Percentiles rank a stretch among this genome's conserved stretches.
Conservation (phyloP, 2,888 invertebrate species). For the Gryllus longicercus region DNA sequence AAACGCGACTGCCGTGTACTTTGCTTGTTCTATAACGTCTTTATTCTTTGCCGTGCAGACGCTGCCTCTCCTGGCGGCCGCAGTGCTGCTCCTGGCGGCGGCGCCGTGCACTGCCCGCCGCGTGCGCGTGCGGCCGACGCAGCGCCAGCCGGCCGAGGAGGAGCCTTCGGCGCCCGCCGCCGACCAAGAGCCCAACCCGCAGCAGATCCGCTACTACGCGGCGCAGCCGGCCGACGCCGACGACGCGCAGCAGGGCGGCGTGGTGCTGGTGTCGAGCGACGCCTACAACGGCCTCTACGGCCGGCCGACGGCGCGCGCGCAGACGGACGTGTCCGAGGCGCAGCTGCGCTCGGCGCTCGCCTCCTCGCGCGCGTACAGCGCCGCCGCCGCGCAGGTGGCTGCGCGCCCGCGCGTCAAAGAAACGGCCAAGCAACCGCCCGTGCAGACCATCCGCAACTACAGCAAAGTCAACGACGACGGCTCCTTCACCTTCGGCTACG, state of each 20-base stretch:
- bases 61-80: conserved; percentile 17
- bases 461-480: conserved; percentile 81
- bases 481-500: conserved; percentile 80
- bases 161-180: conserved; percentile 52
- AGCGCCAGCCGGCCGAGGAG: conserved; percentile 48
- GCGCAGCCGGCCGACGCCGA: conserved; percentile 44
- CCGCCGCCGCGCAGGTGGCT: conserved; percentile 42
- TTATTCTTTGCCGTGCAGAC: not conserved
- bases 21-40: too few species aligned
- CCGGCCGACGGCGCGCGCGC: conserved; percentile 44
- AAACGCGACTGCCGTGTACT: too few species aligned
- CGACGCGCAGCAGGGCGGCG: conserved; percentile 40
- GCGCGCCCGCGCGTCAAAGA: conserved; percentile 54
- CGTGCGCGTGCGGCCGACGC: conserved; percentile 25
- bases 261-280: conserved; percentile 49
- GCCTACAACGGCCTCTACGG: conserved; percentile 52
- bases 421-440: conserved; percentile 63
- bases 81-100: conserved; percentile 22
- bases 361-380: conserved; percentile 29
- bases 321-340: conserved; percentile 30
- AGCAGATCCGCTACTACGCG: conserved; percentile 47
- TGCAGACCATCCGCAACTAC: conserved; percentile 79
- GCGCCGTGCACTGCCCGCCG: not conserved
- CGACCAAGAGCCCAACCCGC: conserved; percentile 47
- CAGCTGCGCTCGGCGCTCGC: conserved; percentile 41